phyloP scores from a whole-genome alignment of 2,113 vertebrate species.

The Cephalopterus ornatus region DNA sequence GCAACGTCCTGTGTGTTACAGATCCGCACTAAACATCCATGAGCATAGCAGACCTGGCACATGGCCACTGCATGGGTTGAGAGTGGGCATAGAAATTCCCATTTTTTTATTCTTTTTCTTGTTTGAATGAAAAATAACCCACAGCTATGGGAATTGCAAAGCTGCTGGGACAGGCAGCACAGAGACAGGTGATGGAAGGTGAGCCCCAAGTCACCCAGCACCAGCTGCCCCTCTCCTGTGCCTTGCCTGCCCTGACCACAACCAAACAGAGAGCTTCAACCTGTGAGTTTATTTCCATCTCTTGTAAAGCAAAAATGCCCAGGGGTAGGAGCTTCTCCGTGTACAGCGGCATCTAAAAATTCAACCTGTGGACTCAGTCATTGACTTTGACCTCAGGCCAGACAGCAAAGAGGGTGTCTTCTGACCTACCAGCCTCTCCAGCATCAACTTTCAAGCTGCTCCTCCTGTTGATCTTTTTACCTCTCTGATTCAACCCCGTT shows the following conservation, averaged over 20 bases:
- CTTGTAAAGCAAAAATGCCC: rapidly evolving
- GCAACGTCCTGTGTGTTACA: neutral
- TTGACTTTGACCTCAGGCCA: neutral
- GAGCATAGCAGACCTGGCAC: rapidly evolving
- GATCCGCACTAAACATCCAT: neutral
- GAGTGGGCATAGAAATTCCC: neutral
- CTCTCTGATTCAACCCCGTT: neutral
- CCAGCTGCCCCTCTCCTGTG: neutral
- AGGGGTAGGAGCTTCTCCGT: neutral
- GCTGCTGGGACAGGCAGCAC: rapidly evolving
- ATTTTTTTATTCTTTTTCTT: neutral
- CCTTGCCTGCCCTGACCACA: neutral
- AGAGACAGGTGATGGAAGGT: neutral
- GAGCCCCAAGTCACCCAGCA: neutral
- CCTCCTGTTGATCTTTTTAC: neutral
- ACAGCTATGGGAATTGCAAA: neutral
- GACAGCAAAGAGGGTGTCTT: neutral
- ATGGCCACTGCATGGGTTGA: rapidly evolving
- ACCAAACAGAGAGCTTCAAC: neutral
- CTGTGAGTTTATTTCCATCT: rapidly evolving
- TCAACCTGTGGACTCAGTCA: neutral
- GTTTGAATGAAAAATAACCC: neutral
- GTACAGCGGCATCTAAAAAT: neutral
- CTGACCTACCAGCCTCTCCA: slow-evolving; percentile 82
- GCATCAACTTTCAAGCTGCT: neutral